phyloP scores from a whole-genome alignment of 2,113 vertebrate genomes.

The Coptodon rendalli region DNA sequence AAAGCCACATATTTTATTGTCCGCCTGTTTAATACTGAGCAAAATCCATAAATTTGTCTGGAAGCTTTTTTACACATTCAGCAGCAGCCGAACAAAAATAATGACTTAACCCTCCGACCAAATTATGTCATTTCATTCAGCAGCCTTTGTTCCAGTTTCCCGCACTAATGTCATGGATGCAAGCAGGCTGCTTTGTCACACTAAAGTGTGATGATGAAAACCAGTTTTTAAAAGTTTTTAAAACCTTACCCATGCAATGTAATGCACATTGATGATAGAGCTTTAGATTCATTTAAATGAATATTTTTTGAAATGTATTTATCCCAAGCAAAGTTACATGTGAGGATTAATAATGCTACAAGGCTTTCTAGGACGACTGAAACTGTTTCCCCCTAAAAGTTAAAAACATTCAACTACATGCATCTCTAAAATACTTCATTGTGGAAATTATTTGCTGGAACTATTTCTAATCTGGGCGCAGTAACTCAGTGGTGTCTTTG shows the following conservation, averaged over 20 bases:
- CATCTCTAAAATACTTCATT: neutral
- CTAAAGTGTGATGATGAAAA: neutral
- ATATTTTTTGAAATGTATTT: rapidly evolving
- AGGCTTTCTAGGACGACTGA: neutral
- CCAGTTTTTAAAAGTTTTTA: neutral
- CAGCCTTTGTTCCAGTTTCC: neutral
- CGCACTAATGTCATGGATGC: neutral
- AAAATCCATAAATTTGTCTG: neutral
- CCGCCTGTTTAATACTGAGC: neutral
- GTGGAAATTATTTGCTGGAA: neutral
- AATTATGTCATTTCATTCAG: neutral
- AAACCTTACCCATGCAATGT: neutral
- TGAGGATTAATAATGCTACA: neutral
- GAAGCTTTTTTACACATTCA: neutral
- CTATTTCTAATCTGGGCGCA: neutral
- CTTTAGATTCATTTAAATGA: rapidly evolving
- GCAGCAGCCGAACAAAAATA: neutral
- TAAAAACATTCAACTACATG: neutral
- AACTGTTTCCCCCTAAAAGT: rapidly evolving
- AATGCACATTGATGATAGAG: rapidly evolving
- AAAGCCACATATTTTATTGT: neutral
- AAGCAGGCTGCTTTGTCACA: neutral
- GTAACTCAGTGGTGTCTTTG: neutral
- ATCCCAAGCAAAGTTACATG: neutral
- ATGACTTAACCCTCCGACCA: neutral